phyloP scores from a whole-genome alignment of 2,888 invertebrate genomes.

The Ditula angustiorana region DNA sequence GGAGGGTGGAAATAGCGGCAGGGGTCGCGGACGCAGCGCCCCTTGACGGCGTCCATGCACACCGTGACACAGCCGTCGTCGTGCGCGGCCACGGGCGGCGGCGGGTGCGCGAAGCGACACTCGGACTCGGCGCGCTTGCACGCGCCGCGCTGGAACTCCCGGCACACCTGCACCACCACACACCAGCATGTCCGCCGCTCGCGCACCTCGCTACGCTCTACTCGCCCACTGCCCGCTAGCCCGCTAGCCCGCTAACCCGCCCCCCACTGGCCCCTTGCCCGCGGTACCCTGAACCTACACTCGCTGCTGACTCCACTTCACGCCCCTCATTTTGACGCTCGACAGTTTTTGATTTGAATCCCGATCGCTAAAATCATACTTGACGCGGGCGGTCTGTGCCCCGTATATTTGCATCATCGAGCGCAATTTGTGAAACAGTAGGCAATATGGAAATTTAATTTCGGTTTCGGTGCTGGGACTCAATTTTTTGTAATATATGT shows the following conservation, averaged over 20 bases:
- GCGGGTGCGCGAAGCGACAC: constrained; percentile 99
- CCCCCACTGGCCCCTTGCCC: constrained; percentile 47
- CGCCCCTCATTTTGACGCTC: constrained; percentile 17
- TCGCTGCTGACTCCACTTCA: constrained; percentile 41
- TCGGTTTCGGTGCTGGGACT: constrained; percentile 27
- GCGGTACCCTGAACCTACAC: constrained; percentile 44
- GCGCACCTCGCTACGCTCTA: constrained; percentile 46
- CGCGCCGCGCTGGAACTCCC: constrained; percentile 99
- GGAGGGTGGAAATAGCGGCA: constrained; percentile 99
- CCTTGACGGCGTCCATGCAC: constrained; percentile 99
- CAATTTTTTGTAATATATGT: constrained; percentile 21
- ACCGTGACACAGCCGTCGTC: constrained; percentile 99
- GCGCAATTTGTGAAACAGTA: constrained; percentile 12
- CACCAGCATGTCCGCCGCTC: constrained; percentile 72
- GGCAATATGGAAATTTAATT: constrained; percentile 21
- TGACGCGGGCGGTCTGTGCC: constrained; percentile 1
- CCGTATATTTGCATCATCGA: constrained; percentile 25
- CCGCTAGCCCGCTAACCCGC: constrained; percentile 47
- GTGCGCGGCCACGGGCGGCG: constrained; percentile 98
- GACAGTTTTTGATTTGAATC: background rate
- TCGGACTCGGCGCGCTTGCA: constrained; percentile 99
- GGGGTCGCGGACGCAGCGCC: constrained; percentile 99
- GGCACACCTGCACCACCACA: constrained; percentile 94
- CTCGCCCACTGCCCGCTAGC: constrained; percentile 43
- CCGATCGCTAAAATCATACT: constrained; percentile 10